Evolutionary conservation across 2,113 vertebrate species (phyloP), one percentile per base, ranked within the genome.

Genomic region (Zosterops japonicus): DNA sequence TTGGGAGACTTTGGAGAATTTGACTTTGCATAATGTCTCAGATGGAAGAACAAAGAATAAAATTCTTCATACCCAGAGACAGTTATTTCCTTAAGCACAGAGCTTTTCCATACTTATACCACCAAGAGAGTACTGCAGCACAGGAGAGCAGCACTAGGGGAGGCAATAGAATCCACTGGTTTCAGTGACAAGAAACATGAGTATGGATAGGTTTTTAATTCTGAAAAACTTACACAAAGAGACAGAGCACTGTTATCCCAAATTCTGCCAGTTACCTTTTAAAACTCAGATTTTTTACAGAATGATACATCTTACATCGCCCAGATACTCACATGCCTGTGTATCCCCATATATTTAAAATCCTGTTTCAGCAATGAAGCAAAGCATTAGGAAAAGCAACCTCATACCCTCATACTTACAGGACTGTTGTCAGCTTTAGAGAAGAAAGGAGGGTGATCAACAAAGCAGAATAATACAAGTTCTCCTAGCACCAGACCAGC

Each of bases 381-480:
- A 57, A 64, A 63, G 20, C 23, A 12, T 46, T 47, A 18, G 27
- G 46, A 56, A 79, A 84, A 92, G 39, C 25, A 25, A 0, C 1
- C 1, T 72, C 72, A 42, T 36, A 97, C 98, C 1, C 1, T 72
- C 72, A 42, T 36, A 97, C 98, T 96, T 98, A 99, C 99, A 94
- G 98, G 89, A 61, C 75, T 97, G 57, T 71, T 95, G 72, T 83
- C 12, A 7, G 74, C 94, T 97, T 98, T 97, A 14, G 97, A 98
- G 92, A 98, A 98, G 67, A 98, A 98, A 7, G 99, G 98, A 49
- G 98, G 96, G 14, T 85, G 97, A 95, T 99, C 99, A 21, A 97
- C 98, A 61, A 99, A 98, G 96, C 98, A 99, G 94, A 98, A 99
- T 53, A 99, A 95, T 83, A 98, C 96, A 22, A 99, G 97, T 90